Base-by-base conservation (phyloP, 1,140 invertebrate genomes). In the Orchestia grillus region DNA sequence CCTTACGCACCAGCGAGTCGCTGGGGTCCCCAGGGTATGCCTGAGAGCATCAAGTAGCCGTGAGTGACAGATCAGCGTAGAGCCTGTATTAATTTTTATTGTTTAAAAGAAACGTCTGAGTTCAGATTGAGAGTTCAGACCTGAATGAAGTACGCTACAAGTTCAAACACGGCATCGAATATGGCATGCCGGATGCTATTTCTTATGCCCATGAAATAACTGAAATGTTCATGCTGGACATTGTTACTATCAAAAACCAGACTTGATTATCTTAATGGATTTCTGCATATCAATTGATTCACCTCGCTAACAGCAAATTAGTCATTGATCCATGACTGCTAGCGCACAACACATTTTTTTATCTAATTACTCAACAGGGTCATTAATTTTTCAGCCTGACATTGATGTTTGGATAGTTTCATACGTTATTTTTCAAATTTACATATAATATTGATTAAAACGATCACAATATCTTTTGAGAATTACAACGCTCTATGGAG, bases 1-100 rank as follows among this genome's bases (percentile, higher is more conserved):
- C 97, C 95, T 96, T 96, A 40, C 97, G 96, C 8, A 97, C 96
- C 19, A 97, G 87, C 28, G 97, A 97, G 43, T 96, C 90, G 44
- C 97, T 96, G 42, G 96, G 95, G 44, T 96, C 96, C 6, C 96
- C 97, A 23, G 97, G 97, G 97, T 97, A 97, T 15, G 97, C 97
- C 97, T 97, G 87, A 43, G 95, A 91, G 8, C 15, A 4, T 8
- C 23, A 77, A 42, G 36, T 53, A 47, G 87, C 44, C 28, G 44
- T 19, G 15, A 42, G 11, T 6, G n/a, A 53, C 4, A 36, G 15
- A 1, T 95, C 57, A 15, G 15, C 41, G 47, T 15, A 53, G 36
- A 77, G 28, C 11, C 45, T n/a, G 43, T n/a, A 16, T 94, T n/a
- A 44, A 15, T n/a, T n/a, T n/a, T n/a, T n/a, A n/a, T n/a, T n/a